phyloP scores from a whole-genome alignment of 1,140 invertebrate species.

The Neotoxoptera formosana region DNA sequence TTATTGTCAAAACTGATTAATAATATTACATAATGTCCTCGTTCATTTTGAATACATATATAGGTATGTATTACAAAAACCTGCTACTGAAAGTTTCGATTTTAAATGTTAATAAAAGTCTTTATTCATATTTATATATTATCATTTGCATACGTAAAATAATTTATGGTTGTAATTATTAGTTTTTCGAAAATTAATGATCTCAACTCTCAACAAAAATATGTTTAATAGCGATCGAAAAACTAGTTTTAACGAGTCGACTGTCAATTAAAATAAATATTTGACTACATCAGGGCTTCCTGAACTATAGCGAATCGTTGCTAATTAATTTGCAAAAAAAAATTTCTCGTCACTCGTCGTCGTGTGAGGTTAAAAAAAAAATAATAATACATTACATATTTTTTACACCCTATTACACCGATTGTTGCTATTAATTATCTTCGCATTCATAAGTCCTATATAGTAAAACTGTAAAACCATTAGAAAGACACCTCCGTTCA shows the following conservation, averaged over 20 bases:
- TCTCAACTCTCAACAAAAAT: background rate
- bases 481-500: background rate
- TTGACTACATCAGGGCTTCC: background rate
- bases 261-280: background rate
- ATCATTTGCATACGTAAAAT: background rate
- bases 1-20: background rate
- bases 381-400: background rate
- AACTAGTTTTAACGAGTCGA: slow-evolving; percentile 27
- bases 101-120: background rate
- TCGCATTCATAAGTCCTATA: background rate
- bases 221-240: background rate
- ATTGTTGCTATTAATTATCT: background rate
- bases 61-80: background rate
- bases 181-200: slow-evolving; percentile 24
- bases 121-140: background rate
- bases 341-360: background rate
- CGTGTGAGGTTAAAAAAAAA: slow-evolving; percentile 24
- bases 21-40: background rate
- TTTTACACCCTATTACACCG: background rate
- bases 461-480: background rate
- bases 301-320: background rate
- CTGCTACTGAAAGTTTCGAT: background rate
- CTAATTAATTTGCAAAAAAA: background rate
- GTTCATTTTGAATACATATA: background rate
- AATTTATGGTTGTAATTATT: background rate